Evolutionary conservation across 1,140 invertebrate genomes (phyloP).

Genomic region (Thaumetopoea pityocampa): DNA sequence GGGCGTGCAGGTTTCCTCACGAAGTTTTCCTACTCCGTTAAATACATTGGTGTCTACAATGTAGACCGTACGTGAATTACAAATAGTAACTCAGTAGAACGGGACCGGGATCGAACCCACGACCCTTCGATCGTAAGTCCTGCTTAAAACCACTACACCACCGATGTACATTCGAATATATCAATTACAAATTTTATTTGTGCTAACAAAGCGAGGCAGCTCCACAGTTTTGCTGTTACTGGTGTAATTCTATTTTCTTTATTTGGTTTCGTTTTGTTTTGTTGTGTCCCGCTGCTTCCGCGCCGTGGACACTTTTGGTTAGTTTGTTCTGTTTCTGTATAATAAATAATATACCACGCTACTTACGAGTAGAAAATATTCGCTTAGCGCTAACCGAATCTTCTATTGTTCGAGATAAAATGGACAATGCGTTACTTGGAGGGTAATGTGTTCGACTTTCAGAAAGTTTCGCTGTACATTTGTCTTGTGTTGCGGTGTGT

Average conservation of each 20-base stretch:
- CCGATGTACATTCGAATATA: no score
- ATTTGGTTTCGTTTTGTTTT: conserved; percentile 58
- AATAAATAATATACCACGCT: conserved; percentile 62
- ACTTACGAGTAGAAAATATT: conserved; percentile 11
- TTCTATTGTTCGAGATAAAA: conserved; percentile 7
- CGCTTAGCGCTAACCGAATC: conserved; percentile 8
- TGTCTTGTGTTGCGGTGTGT: conserved; percentile 9
- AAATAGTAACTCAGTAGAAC: no score
- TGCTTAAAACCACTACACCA: no score
- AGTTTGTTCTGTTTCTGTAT: conserved; percentile 66
- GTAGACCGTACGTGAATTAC: no score
- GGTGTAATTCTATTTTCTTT: conserved; percentile 63
- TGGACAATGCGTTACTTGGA: conserved; percentile 5
- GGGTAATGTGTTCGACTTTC: conserved; percentile 11
- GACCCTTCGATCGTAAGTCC: no score
- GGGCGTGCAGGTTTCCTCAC: no score
- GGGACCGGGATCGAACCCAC: no score
- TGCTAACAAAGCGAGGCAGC: no score
- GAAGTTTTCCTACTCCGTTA: no score
- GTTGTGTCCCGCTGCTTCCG: conserved; percentile 63
- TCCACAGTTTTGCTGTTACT: conserved; percentile 33
- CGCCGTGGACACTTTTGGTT: conserved; percentile 68
- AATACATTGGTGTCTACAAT: no score
- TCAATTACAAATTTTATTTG: no score
- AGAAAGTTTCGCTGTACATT: background rate